Base-by-base conservation (phyloP, 2,113 vertebrate genomes). In the Phylloscopus trochiloides region DNA sequence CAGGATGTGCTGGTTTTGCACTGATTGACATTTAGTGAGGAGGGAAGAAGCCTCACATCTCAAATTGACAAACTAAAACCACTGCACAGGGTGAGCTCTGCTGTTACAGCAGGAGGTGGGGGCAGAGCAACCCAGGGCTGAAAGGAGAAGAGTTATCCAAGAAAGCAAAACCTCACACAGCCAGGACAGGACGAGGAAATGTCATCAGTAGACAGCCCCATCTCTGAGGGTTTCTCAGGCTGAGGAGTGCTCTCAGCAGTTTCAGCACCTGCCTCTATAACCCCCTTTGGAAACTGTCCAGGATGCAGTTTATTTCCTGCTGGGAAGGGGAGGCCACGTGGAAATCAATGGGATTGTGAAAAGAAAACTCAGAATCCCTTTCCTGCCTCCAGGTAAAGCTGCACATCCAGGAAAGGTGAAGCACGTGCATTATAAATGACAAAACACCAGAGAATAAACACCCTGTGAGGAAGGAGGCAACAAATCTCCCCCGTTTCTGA, bases 351-450 rank as follows among this genome's bases (percentile, higher is more conserved):
- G 36, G 31, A 21, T 6, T 50, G 51, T 34, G 63, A 66, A 86
- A 74, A 79, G 38, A 47, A 80, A 86, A 51, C 38, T 82, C 68
- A 70, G 43, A 66, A 67, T 59, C 34, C 58, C 26, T 48, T 80
- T 54, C 38, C 67, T 90, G 82, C 38, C 62, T 83, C 34, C 63
- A 90, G 75, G 58, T 90, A 83, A 86, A 76, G 6, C 25, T 80
- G 31, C 1, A 1, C 17, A 9, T 6, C 21, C 51, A 15, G 25
- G 71, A 57, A 79, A 86, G 50, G 50, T 65, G 58, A 40, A 61
- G 40, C 40, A 65, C 2, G 8, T 79, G 70, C 48, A 61, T 72
- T 76, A 51, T 43, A 65, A 59, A 72, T 75, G 36, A 90, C 62
- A 54, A 50, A 67, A 31, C 71, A 50, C 36, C 45, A 24, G 50